Evolutionary conservation across 1,140 invertebrate species (phyloP).

Genomic region (Drosophila teissieri): DNA sequence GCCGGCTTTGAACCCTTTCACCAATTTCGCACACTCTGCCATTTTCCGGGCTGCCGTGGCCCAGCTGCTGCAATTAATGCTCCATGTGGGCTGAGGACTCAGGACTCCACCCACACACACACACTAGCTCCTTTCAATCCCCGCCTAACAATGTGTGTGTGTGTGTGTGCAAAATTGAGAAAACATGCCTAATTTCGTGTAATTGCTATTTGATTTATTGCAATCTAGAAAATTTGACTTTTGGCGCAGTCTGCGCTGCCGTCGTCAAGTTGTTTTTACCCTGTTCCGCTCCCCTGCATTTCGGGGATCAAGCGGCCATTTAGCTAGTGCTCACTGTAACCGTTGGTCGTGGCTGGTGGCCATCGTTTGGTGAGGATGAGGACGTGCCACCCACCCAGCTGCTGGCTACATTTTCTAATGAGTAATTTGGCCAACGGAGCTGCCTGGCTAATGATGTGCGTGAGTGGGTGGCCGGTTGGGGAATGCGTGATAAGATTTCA

Average conservation of each 20-base stretch:
- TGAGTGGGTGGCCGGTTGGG: constrained; percentile 27
- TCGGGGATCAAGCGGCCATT: constrained; percentile 32
- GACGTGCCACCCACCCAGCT: constrained; percentile 58
- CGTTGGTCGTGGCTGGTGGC: constrained; percentile 36
- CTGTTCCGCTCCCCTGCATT: constrained; percentile 11
- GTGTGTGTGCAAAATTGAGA: constrained; percentile 75
- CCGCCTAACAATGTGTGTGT: background rate
- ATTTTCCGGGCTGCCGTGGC: constrained; percentile 47
- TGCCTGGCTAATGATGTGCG: constrained; percentile 73
- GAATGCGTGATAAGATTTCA: constrained; percentile 66
- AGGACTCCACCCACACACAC: constrained; percentile 12
- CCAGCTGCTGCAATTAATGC: constrained; percentile 83
- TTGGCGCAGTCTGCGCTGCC: constrained; percentile 73
- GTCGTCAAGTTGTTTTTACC: constrained; percentile 43
- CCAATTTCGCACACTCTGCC: constrained; percentile 64
- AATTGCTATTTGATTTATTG: constrained; percentile 85
- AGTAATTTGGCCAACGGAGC: constrained; percentile 66
- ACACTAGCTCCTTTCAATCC: background rate
- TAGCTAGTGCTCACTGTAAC: constrained; percentile 45
- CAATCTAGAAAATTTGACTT: constrained; percentile 84
- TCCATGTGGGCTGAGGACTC: constrained; percentile 44
- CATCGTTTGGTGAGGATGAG: constrained; percentile 17
- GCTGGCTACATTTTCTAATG: constrained; percentile 71
- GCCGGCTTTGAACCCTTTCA: constrained; percentile 75
- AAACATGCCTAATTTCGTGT: constrained; percentile 85